phyloP scores from a whole-genome alignment of 2,888 invertebrate species.

The Zygothrica quintamaculata region DNA sequence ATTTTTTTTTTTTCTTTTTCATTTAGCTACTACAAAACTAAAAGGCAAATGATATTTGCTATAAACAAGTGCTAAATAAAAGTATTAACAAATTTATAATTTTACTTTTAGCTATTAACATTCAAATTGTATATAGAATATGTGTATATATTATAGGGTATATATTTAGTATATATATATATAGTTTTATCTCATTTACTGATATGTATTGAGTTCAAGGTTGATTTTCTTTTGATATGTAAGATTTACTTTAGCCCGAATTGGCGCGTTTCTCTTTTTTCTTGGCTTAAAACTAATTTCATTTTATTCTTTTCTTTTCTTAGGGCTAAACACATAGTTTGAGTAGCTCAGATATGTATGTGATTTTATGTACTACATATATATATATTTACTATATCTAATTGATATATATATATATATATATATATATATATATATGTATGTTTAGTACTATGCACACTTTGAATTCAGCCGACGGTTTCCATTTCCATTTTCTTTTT shows the following conservation, averaged over 20 bases:
- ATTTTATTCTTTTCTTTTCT: no score
- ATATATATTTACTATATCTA: slow-evolving; percentile 3
- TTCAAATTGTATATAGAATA: slow-evolving; percentile 23
- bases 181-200: slow-evolving; percentile 34
- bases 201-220: slow-evolving; percentile 84
- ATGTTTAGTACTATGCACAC: slow-evolving; percentile 66
- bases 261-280: slow-evolving; percentile 22
- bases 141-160: slow-evolving; percentile 23
- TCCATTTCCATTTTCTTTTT: slow-evolving; percentile 33
- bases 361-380: slow-evolving; percentile 22
- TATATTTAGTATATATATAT: slow-evolving; percentile 28
- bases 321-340: no score
- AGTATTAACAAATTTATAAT: slow-evolving; percentile 23
- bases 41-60: slow-evolving; percentile 28
- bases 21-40: slow-evolving; percentile 32
- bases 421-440: slow-evolving; percentile 44
- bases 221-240: slow-evolving; percentile 67
- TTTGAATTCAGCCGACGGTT: slow-evolving; percentile 76
- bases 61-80: slow-evolving; percentile 33
- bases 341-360: slow-evolving; percentile 35
- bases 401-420: slow-evolving; percentile 25
- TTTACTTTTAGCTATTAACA: slow-evolving; percentile 18
- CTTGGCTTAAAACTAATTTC: slow-evolving; percentile 43
- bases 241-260: slow-evolving; percentile 39
- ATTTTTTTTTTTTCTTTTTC: slow-evolving; percentile 8